Evolutionary conservation across 2,113 vertebrate genomes (phyloP), one percentile per base, ranked within the genome.

Genomic region (Hiodon alosoides): DNA sequence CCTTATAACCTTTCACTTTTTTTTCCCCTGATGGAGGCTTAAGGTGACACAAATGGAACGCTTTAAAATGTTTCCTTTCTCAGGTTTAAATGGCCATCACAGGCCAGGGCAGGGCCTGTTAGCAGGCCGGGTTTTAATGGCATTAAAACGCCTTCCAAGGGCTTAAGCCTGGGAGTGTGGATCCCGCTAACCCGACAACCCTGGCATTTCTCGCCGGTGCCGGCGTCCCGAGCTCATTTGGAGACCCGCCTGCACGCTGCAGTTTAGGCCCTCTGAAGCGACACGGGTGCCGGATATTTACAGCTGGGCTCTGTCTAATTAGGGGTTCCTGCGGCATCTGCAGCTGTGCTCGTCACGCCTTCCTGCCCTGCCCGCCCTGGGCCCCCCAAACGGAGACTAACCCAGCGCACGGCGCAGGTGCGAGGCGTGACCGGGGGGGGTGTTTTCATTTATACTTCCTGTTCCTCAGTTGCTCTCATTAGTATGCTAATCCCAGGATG

Each of bases 331-430:
- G 7, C 11, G 61, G 61, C 67, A 48, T 46, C 60, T 77, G 67
- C 59, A 14, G 52, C 10, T 67, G 68, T 4, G 5, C 13, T 4
- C 16, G 57, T 52, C 52, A 8, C 5, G 48, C 71, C 57, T 69
- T 59, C 11, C 58, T 53, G 53, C 11, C 60, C 48, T 11, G 7
- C 51, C 55, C 57, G 16, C 52, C 14, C 46, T 58, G n/a, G 16
- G 14, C 68, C 57, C 64, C 73, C 81, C 77, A 69, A 72, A 64
- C 55, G 62, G 74, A 55, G n/a, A 14, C 52, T n/a, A n/a, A n/a
- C n/a, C n/a, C n/a, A n/a, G n/a, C n/a, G n/a, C n/a, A n/a, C n/a
- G n/a, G n/a, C n/a, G n/a, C n/a, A n/a, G n/a, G n/a, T n/a, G n/a
- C n/a, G n/a, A n/a, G n/a, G n/a, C n/a, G n/a, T n/a, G n/a, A n/a